Conservation (phyloP, 2,888 invertebrate species). For the Sphaeridia pumilis region DNA sequence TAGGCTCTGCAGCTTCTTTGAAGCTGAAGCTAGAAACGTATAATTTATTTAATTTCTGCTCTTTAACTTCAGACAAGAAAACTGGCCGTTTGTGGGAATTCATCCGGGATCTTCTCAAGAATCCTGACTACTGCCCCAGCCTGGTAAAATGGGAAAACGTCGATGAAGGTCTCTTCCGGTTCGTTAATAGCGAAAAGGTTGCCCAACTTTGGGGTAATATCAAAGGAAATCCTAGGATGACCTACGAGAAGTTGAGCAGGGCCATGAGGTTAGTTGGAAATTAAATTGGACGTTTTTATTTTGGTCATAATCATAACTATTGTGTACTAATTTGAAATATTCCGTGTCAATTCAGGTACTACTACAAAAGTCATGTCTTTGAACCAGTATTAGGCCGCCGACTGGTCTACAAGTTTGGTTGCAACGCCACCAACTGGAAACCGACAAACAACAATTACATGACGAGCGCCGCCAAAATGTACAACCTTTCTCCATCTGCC, state of each 20-base stretch:
- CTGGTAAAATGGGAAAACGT: conserved; percentile 82
- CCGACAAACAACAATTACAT: conserved; percentile 51
- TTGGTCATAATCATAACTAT: background rate
- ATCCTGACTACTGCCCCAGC: conserved; percentile 62
- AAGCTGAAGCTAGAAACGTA: no score
- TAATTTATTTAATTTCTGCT: no score
- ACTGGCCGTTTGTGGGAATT: conserved; percentile 63
- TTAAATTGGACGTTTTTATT: background rate
- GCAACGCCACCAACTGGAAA: conserved; percentile 64
- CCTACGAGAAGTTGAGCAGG: conserved; percentile 80
- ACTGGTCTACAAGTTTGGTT: conserved; percentile 69
- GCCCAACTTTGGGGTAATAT: conserved; percentile 76
- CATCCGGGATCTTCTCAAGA: conserved; percentile 64
- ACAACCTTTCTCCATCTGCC: background rate
- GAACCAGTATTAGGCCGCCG: conserved; percentile 62
- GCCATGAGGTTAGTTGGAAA: conserved; percentile 57
- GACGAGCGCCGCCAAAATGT: background rate
- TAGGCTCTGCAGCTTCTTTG: no score
- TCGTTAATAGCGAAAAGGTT: conserved; percentile 73
- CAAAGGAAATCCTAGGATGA: conserved; percentile 80
- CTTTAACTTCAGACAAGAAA: conserved; percentile 41
- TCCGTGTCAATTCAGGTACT: conserved; percentile 48
- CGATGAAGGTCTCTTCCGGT: conserved; percentile 70
- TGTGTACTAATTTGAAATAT: background rate
- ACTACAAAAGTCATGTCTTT: conserved; percentile 63